A percentile compares a stretch with the other conserved stretches of the same genome.
These are phyloP conservation scores for Triops cancriformis DNA, from an alignment of 1,140 invertebrate species.

Conservation along the genomic window DNA sequence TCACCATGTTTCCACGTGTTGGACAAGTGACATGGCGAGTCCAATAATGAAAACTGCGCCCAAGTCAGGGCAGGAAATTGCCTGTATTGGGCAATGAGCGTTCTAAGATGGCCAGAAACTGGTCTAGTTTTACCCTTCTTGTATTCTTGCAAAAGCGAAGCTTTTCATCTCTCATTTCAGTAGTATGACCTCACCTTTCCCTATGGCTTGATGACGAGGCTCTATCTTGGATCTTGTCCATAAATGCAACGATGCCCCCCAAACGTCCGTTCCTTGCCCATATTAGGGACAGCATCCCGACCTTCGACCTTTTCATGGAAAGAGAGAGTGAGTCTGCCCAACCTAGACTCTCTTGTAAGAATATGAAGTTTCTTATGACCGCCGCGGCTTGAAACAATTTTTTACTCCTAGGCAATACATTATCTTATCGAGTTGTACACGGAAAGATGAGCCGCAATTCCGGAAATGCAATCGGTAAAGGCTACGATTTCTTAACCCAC, in stretches of 20 bases:
- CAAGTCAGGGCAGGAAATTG: too few relatives aligned
- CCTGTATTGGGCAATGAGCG: too few relatives aligned
- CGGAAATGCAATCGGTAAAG: too few relatives aligned
- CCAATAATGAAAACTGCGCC: too few relatives aligned
- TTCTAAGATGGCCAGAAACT: not conserved
- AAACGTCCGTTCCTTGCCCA: conserved; percentile 1
- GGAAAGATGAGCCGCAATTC: too few relatives aligned
- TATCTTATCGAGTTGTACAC: too few relatives aligned
- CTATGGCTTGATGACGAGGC: conserved; percentile 9
- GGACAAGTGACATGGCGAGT: too few relatives aligned
- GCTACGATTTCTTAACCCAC: too few relatives aligned
- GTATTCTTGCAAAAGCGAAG: not conserved
- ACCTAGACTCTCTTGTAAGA: not conserved
- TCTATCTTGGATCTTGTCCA: conserved; percentile 5
- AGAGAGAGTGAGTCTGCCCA: conserved; percentile 1
- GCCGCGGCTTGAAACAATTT: too few relatives aligned
- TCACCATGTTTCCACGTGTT: not conserved
- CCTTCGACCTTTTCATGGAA: conserved; percentile 13
- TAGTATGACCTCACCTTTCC: conserved; percentile 1
- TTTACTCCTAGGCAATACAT: too few relatives aligned
- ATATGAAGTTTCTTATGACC: not conserved
- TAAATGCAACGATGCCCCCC: not conserved
- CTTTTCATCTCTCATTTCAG: not conserved
- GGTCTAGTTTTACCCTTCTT: not conserved
- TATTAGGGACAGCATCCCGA: conserved; percentile 5